A percentile compares a stretch with the other conserved stretches of the same genome.
Evolutionary conservation across 64 coral and sea anemone species (phyloP).

Genomic region (Actinia tenebrosa): DNA sequence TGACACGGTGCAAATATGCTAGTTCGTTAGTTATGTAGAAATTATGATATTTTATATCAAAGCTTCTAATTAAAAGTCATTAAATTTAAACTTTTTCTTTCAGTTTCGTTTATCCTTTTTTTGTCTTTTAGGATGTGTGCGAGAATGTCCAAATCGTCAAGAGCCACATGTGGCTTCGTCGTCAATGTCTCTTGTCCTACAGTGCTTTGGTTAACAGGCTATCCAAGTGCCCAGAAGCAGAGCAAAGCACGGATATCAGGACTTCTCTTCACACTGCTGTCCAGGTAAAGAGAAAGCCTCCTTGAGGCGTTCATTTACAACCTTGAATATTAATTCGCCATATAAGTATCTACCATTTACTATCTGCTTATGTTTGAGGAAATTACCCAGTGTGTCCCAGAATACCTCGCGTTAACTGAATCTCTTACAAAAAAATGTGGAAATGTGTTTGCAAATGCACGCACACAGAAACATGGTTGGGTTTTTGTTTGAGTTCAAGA

Average conservation of each 20-base stretch:
- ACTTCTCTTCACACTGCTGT: neutral
- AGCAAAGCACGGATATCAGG: constrained; percentile 30
- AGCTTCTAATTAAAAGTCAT: too few relatives aligned
- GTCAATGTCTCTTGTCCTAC: constrained; percentile 58
- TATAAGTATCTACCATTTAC: too few relatives aligned
- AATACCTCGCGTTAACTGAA: too few relatives aligned
- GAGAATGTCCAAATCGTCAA: neutral
- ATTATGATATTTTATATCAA: too few relatives aligned
- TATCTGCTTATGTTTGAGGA: too few relatives aligned
- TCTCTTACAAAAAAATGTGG: too few relatives aligned
- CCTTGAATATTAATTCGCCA: too few relatives aligned
- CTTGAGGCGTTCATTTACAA: neutral
- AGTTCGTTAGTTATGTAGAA: neutral
- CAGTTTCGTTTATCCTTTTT: neutral
- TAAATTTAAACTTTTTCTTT: neutral
- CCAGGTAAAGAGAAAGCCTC: neutral
- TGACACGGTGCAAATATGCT: neutral
- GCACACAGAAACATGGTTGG: too few relatives aligned
- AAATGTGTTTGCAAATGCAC: too few relatives aligned
- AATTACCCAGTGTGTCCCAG: too few relatives aligned
- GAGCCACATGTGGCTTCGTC: neutral
- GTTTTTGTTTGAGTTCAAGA: too few relatives aligned
- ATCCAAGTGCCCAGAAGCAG: neutral
- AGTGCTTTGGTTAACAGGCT: constrained; percentile 59
- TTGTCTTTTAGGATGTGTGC: neutral